Conservation (phyloP, 2,797 vertebrate species). For the Pseudochirops cupreus region DNA sequence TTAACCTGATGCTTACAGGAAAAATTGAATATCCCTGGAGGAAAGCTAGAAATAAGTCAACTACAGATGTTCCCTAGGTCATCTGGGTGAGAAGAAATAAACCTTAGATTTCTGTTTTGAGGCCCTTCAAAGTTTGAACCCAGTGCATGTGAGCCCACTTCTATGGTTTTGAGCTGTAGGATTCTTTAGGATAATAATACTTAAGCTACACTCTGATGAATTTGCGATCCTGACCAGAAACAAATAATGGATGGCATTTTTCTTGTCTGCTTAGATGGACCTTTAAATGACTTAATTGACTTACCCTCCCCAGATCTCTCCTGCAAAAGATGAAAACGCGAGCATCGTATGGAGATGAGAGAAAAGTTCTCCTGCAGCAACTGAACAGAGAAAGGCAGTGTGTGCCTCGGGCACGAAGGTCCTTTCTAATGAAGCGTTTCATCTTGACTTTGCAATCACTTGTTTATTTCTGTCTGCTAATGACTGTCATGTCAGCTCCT, state of each 20-base stretch:
- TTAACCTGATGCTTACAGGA: not conserved
- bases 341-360: conserved; percentile 5
- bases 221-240: not conserved
- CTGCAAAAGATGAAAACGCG: conserved; percentile 48
- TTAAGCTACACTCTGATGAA: not conserved
- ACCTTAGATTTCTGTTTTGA: not conserved
- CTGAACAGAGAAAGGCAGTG: conserved; percentile 26
- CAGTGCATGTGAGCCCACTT: not conserved
- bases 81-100: not conserved
- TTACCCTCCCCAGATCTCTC: conserved; percentile 32
- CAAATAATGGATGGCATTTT: not conserved
- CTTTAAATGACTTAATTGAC: conserved; percentile 40
- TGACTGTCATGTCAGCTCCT: conserved; percentile 46
- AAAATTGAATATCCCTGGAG: not conserved
- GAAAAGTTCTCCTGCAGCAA: conserved; percentile 13
- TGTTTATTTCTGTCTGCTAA: conserved; percentile 59
- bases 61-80: not conserved
- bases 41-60: not conserved
- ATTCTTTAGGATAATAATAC: not conserved
- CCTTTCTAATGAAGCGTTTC: conserved; percentile 68
- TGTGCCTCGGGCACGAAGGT: conserved; percentile 48
- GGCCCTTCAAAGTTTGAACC: not conserved
- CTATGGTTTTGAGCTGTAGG: not conserved
- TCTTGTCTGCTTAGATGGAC: conserved; percentile 50
- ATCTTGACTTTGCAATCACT: conserved; percentile 70